A percentile compares a stretch with the other conserved stretches of the same genome.
These are phyloP conservation scores for Penelope pileata DNA, from an alignment of 2,113 vertebrate species.

Conservation along the genomic window DNA sequence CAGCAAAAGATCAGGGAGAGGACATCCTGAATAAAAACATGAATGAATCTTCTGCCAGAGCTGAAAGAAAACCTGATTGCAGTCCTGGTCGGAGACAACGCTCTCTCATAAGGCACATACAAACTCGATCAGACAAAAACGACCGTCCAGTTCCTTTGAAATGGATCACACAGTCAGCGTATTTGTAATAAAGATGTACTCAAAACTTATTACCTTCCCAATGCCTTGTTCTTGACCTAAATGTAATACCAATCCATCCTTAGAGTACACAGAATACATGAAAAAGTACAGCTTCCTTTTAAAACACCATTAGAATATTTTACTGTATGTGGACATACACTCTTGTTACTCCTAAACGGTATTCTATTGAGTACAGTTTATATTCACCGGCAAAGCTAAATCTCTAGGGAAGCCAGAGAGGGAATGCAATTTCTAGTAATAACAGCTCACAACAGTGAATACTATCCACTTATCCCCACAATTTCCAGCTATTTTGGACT, in stretches of 20 bases:
- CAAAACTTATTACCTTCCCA: conserved; percentile 67
- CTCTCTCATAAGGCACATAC: conserved; percentile 9
- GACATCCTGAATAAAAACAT: background rate
- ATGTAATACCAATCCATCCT: conserved; percentile 75
- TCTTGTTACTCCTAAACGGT: conserved; percentile 80
- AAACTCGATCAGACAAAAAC: conserved; percentile 36
- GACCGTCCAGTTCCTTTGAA: conserved; percentile 43
- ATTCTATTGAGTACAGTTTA: conserved; percentile 83
- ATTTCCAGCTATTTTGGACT: conserved; percentile 89
- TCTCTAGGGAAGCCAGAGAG: conserved; percentile 81
- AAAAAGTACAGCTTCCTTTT: conserved; percentile 76
- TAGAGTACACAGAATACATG: conserved; percentile 70
- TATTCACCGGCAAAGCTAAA: conserved; percentile 82
- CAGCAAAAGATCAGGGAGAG: background rate
- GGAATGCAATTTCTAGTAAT: conserved; percentile 88
- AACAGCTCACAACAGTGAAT: conserved; percentile 87
- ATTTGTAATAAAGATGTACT: conserved; percentile 57
- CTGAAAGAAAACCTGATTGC: conserved; percentile 30
- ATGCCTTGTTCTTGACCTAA: conserved; percentile 75
- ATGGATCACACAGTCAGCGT: conserved; percentile 43
- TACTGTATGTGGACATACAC: conserved; percentile 82
- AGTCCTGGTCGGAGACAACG: conserved; percentile 29
- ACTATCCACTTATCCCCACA: conserved; percentile 86
- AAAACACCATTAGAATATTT: conserved; percentile 80
- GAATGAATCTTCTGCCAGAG: conserved; percentile 43